Evolutionary conservation across 2,888 invertebrate species (phyloP), one percentile per base, ranked within the genome.

Genomic region (Apotomis capreana): DNA sequence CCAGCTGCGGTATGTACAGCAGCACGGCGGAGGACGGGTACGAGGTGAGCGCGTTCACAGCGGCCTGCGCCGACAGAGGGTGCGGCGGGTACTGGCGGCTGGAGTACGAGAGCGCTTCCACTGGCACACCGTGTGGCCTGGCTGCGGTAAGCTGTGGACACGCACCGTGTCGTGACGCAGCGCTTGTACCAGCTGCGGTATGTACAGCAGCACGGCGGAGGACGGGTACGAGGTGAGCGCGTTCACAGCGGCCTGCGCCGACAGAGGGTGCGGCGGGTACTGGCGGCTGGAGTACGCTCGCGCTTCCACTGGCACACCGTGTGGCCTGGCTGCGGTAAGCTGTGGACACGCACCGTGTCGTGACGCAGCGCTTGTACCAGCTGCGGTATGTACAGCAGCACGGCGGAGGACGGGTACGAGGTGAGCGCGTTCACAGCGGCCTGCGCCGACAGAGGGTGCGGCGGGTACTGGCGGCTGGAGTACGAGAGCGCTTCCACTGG

Each of bases 1-100:
- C 75, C 46, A 99, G 91, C 86, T 99, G 98, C 15, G 98, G 98
- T 87, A 99, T 98, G 90, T 98, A 98, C 86, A 58, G 57, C 54
- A 73, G 64, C 37, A 68, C 54, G 36, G 70, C 64, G 15, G 98
- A 98, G 0, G 98, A 96, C 6, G 97, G 98, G 88, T 97, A 97
- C 54, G 96, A 95, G 70, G 95, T 94, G 36, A 98, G 91, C 0
- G 96, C 96, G 77, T 96, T 94, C 0, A 98, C 97, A 0, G 98
- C 98, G 12, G 68, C 59, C 26, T 68, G 59, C 60, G 26, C 59
- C 8, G 98, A 97, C 68, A 98, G 95, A 2, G 98, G 98, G 94
- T 99, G 98, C 46, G 97, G 97, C 0, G 68, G 49, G 92, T 95
- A 98, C 84, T 98, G 97, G 0, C 98, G 94, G 8, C 98, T 98